phyloP scores from a whole-genome alignment of 2,888 invertebrate species.

The Lottia gigantea region DNA sequence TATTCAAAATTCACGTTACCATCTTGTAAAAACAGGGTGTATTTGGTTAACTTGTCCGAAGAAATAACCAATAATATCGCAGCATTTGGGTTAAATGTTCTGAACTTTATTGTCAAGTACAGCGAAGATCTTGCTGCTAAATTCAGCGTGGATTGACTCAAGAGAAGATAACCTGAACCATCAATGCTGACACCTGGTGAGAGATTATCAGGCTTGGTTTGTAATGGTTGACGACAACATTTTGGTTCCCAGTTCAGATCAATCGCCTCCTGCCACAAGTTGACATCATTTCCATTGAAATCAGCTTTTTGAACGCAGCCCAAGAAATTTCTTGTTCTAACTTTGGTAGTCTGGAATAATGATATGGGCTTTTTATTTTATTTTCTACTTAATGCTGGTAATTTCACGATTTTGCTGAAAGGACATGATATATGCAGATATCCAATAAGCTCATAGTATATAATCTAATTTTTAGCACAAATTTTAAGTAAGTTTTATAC shows the following conservation, averaged over 20 bases:
- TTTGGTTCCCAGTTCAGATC: slow-evolving; percentile 16
- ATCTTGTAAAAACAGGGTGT: slow-evolving; percentile 19
- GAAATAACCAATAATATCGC: slow-evolving; percentile 32
- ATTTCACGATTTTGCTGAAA: no score
- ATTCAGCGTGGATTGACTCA: slow-evolving; percentile 12
- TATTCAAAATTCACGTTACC: slow-evolving; percentile 31
- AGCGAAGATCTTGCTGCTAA: slow-evolving; percentile 20
- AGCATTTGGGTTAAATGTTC: slow-evolving; percentile 38
- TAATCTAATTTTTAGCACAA: no score
- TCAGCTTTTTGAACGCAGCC: slow-evolving; percentile 42
- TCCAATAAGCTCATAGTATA: no score
- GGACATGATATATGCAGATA: no score
- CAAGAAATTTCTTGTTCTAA: slow-evolving; percentile 26
- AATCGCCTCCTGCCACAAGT: slow-evolving; percentile 37
- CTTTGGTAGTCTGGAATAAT: slow-evolving; percentile 24
- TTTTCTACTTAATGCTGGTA: no score
- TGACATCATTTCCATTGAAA: slow-evolving; percentile 29
- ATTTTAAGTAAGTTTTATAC: no score
- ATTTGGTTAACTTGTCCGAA: neutral
- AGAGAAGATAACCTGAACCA: slow-evolving; percentile 37
- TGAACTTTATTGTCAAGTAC: slow-evolving; percentile 34
- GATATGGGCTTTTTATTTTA: no score
- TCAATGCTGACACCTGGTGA: slow-evolving; percentile 29
- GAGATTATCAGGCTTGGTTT: slow-evolving; percentile 10
- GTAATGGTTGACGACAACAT: slow-evolving; percentile 37